A percentile compares a stretch with the other conserved stretches of the same genome.
Conservation (phyloP, 23 tunicate species). For the Botrylloides violaceus region DNA sequence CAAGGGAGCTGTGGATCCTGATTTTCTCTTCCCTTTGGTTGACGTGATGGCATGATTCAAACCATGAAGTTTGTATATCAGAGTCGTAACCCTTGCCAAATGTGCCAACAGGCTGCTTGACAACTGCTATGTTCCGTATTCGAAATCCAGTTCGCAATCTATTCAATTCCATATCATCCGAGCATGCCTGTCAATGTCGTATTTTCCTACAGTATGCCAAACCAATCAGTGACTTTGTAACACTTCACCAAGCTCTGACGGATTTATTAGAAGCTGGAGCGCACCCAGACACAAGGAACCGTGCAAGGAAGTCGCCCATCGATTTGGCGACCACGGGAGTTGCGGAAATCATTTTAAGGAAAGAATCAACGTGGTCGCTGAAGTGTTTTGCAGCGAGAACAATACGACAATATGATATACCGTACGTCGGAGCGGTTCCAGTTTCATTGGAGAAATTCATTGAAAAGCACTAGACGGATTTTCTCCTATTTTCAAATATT, state of each 20-base stretch:
- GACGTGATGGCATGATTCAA: too few relatives aligned
- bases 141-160: too few relatives aligned
- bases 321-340: constrained; percentile 73
- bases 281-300: constrained; percentile 54
- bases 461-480: constrained; percentile 39
- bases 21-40: too few relatives aligned
- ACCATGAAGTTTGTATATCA: too few relatives aligned
- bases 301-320: constrained; percentile 34
- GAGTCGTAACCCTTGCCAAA: too few relatives aligned
- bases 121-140: too few relatives aligned
- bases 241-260: constrained; percentile 53
- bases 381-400: constrained; percentile 56
- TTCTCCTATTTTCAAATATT: too few relatives aligned
- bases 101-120: too few relatives aligned
- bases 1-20: too few relatives aligned
- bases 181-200: too few relatives aligned
- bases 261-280: constrained; percentile 67
- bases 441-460: constrained; percentile 37
- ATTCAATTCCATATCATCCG: too few relatives aligned
- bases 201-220: constrained; percentile 45
- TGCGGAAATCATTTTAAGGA: constrained; percentile 59
- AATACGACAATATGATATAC: constrained; percentile 20
- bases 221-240: constrained; percentile 78
- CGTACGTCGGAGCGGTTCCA: constrained; percentile 34
- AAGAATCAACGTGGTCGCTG: constrained; percentile 39